phyloP scores from a whole-genome alignment of 2,888 invertebrate genomes.

The Mantis religiosa region DNA sequence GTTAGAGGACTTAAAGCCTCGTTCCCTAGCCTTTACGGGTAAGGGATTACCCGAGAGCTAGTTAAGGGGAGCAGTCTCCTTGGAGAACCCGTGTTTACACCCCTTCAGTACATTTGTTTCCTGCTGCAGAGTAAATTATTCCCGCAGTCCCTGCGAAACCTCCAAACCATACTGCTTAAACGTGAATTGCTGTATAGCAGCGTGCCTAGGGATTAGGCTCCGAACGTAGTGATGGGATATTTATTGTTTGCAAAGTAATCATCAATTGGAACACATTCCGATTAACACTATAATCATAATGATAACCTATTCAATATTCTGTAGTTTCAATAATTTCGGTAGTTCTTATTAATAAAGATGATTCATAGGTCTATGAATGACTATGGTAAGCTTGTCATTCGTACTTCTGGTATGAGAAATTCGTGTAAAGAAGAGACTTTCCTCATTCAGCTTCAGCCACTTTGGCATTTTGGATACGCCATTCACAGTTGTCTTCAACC shows the following conservation, averaged over 20 bases:
- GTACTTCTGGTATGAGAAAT: too few species aligned
- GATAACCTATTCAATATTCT: too few species aligned
- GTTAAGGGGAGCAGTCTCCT: background rate
- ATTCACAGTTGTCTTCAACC: too few species aligned
- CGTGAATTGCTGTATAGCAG: background rate
- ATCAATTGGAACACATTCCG: too few species aligned
- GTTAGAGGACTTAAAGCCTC: background rate
- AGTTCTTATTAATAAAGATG: too few species aligned
- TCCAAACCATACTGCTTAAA: background rate
- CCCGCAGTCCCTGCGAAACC: background rate
- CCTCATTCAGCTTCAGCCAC: too few species aligned
- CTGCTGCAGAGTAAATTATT: background rate
- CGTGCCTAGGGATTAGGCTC: background rate
- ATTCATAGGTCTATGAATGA: too few species aligned
- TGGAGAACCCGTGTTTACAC: background rate
- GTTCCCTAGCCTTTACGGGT: background rate
- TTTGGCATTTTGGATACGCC: too few species aligned
- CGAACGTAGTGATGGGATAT: background rate
- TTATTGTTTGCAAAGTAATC: background rate
- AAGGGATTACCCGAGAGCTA: background rate
- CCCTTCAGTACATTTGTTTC: background rate
- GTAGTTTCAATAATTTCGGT: too few species aligned
- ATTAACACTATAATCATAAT: too few species aligned
- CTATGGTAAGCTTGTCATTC: too few species aligned
- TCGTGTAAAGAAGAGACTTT: too few species aligned